Percentiles rank a stretch among this genome's conserved stretches.
Evolutionary conservation across 2,888 invertebrate species (phyloP).

Genomic region (Biston stratarius): DNA sequence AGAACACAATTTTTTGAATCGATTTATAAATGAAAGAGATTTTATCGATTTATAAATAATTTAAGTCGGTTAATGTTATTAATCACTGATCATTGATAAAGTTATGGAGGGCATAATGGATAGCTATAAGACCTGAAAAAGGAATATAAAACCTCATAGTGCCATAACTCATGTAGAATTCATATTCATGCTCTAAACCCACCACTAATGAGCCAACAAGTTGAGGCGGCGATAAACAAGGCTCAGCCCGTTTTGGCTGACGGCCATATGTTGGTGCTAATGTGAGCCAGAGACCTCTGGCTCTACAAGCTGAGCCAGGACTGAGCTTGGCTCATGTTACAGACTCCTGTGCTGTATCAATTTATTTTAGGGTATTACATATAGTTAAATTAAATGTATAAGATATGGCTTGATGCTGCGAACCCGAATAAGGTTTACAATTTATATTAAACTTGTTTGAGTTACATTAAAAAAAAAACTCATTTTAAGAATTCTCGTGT

Average conservation of each 20-base stretch:
- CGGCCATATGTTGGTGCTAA: constrained; percentile 19
- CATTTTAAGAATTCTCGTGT: too few species aligned
- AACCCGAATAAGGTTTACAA: too few species aligned
- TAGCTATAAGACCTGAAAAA: too few species aligned
- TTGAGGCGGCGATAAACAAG: constrained; percentile 25
- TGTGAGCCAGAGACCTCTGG: constrained; percentile 1
- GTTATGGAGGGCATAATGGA: too few species aligned
- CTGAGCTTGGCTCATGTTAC: not conserved
- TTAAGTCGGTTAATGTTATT: too few species aligned
- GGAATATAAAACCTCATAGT: not conserved
- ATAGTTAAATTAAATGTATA: too few species aligned
- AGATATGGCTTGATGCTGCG: not conserved
- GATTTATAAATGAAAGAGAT: too few species aligned
- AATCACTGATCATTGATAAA: not conserved
- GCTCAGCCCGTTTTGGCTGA: constrained; percentile 27
- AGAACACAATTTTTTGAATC: not conserved
- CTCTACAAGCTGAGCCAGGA: not conserved
- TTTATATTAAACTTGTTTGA: too few species aligned
- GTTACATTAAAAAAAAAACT: too few species aligned
- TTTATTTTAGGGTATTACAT: constrained; percentile 3
- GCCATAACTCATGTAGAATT: not conserved
- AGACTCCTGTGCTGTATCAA: not conserved
- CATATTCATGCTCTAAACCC: not conserved
- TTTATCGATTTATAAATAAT: too few species aligned
- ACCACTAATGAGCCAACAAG: constrained; percentile 15